Evolutionary conservation across 2,797 vertebrate genomes (phyloP), one percentile per base, ranked within the genome.

Genomic region (Thripadectes ignobilis): DNA sequence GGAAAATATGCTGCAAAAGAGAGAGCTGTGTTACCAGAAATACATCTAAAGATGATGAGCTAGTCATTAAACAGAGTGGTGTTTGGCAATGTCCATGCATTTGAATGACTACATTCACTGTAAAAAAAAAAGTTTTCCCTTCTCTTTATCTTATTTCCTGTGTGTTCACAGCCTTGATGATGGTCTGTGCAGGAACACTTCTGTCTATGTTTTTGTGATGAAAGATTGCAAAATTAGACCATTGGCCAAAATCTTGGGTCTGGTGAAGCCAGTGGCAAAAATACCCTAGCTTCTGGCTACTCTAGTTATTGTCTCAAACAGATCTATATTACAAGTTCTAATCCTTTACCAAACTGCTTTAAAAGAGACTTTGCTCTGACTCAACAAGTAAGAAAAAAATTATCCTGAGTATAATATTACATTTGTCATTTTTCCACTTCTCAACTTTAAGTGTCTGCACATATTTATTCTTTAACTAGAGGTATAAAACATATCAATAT

Each of bases 391-490:
- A 80, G 30, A 66, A 89, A 91, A 89, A 30, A 36, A 63, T 21
- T 54, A 51, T 51, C 13, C 43, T 62, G 12, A 32, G 30, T 74
- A 8, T 48, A 87, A 75, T 54, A 87, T 55, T 72, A 83, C 72
- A 78, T 85, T n/a, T 77, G 38, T 54, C 16, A n/a, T 78, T 94
- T 89, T 91, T 78, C 49, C 78, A 7, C 58, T 78, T 84, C 46
- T 88, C 62, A 65, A 45, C 5, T 87, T 21, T 48, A 82, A 80
- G 26, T 62, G 13, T 26, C 27, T 78, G 22, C 29, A 85, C 12
- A 4, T 78, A 68, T 91, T 75, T 88, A 43, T 91, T 88, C 29
- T 72, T 92, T 78, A 92, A 85, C 38, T 16, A 78, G 51, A 71
- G 10, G 4, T 78, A 81, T 43, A 39, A 85, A 89, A 65, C 30